Percentiles rank a stretch among this genome's conserved stretches.
Evolutionary conservation across 23 tunicate genomes (phyloP).

Genomic region (Oikopleura dioica): DNA sequence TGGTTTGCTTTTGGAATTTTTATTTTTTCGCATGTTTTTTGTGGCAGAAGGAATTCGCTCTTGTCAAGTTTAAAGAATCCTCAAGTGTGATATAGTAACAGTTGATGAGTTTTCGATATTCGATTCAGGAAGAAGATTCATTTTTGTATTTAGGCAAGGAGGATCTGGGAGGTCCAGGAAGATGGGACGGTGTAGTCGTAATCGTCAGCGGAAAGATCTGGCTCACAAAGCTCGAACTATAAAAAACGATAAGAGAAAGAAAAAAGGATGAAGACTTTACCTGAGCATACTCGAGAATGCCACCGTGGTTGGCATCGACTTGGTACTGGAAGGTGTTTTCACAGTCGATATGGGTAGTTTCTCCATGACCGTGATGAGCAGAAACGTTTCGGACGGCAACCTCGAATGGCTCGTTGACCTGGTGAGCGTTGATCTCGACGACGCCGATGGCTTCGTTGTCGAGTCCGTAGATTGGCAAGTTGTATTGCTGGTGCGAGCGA

Average conservation of each 20-base stretch:
- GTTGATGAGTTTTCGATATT: too few species aligned
- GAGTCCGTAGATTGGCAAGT: not conserved
- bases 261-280: too few species aligned
- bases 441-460: not conserved
- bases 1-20: too few species aligned
- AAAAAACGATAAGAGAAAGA: too few species aligned
- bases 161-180: not conserved
- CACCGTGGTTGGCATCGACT: not conserved
- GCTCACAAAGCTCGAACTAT: not conserved
- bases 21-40: too few species aligned
- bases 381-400: not conserved
- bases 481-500: not conserved
- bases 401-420: not conserved
- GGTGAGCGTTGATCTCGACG: not conserved
- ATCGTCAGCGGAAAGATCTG: not conserved
- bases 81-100: too few species aligned
- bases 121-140: too few species aligned
- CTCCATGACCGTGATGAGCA: not conserved
- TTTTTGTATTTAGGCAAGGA: too few species aligned
- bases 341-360: not conserved
- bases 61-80: too few species aligned
- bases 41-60: too few species aligned
- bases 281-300: not conserved
- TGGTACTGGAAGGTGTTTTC: not conserved
- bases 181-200: not conserved